phyloP scores from a whole-genome alignment of 2,888 invertebrate species.

The Plebejus melissa region DNA sequence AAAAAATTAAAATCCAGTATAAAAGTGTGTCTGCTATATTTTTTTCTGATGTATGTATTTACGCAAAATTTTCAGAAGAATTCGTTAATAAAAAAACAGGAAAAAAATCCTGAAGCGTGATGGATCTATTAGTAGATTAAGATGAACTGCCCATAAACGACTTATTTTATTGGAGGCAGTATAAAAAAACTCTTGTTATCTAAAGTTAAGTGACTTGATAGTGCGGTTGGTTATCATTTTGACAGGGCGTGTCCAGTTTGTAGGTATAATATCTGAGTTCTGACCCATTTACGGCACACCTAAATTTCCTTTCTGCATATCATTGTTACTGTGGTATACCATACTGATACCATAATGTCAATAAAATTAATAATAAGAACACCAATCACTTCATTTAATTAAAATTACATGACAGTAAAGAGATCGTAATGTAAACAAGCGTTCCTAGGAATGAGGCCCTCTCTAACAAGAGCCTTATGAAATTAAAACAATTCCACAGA shows the following conservation, averaged over 20 bases:
- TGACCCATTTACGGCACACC: constrained; percentile 5
- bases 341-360: too few species aligned
- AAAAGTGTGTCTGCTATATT: too few species aligned
- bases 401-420: background rate
- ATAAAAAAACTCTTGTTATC: too few species aligned
- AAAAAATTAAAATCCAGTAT: too few species aligned
- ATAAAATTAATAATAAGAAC: background rate
- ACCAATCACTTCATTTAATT: background rate
- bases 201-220: background rate
- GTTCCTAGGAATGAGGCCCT: background rate
- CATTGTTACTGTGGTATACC: background rate
- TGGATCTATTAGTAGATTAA: too few species aligned
- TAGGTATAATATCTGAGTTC: background rate
- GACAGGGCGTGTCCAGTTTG: background rate
- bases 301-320: background rate
- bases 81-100: too few species aligned
- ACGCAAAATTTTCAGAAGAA: too few species aligned
- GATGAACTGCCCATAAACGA: too few species aligned
- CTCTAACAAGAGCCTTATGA: background rate
- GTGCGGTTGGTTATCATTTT: background rate
- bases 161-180: too few species aligned
- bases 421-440: constrained; percentile 4
- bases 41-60: too few species aligned
- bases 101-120: too few species aligned
- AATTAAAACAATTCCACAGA: background rate